Evolutionary conservation across 2,797 vertebrate species (phyloP).

Genomic region (Hemitrygon akajei): DNA sequence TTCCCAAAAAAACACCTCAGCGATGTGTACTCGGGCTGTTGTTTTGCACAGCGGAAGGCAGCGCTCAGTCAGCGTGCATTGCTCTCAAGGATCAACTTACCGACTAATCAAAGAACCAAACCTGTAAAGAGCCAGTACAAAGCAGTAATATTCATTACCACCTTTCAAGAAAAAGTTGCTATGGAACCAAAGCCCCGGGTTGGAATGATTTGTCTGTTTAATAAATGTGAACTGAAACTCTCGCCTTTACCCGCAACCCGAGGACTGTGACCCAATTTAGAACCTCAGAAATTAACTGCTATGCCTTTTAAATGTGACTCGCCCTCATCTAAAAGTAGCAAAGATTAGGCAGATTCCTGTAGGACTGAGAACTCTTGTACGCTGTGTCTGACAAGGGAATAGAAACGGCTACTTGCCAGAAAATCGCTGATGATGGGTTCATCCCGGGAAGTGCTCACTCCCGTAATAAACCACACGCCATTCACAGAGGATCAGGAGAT

Average conservation of each 20-base stretch:
- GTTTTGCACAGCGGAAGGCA: background rate
- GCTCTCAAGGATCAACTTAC: background rate
- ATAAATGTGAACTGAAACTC: background rate
- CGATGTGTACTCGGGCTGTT: background rate
- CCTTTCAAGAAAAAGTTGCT: background rate
- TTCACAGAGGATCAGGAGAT: background rate
- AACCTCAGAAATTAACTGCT: background rate
- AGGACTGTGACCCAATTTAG: background rate
- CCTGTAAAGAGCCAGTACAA: background rate
- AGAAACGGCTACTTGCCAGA: too few relatives aligned
- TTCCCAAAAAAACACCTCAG: background rate
- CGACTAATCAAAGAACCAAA: background rate
- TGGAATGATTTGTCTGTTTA: background rate
- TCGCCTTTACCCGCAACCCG: background rate
- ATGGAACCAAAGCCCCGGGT: background rate
- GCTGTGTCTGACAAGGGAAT: too few relatives aligned
- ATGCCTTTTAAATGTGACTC: too few relatives aligned
- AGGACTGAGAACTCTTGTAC: too few relatives aligned
- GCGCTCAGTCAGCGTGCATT: too few relatives aligned
- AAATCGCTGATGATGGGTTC: too few relatives aligned
- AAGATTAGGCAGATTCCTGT: too few relatives aligned
- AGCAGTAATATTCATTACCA: background rate
- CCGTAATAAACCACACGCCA: background rate
- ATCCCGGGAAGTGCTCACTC: too few relatives aligned
- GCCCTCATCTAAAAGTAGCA: too few relatives aligned